Evolutionary conservation across 2,888 invertebrate genomes (phyloP).

Genomic region (Synergus gifuensis): DNA sequence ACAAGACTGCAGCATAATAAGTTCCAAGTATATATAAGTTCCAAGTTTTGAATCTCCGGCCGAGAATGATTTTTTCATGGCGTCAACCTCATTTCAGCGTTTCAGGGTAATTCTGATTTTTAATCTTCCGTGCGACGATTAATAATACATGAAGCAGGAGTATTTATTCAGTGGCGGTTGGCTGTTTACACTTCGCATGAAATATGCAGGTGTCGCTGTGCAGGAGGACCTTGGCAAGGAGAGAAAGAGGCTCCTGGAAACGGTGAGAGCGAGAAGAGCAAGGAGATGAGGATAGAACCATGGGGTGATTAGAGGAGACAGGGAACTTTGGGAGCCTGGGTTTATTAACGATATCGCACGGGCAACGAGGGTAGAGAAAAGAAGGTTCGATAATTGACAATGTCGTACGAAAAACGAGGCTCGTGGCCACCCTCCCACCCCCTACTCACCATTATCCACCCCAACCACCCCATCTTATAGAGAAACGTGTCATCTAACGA

Average conservation of each 20-base stretch:
- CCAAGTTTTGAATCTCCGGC: slow-evolving; percentile 25
- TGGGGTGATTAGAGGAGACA: slow-evolving; percentile 75
- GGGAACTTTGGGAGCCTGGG: slow-evolving; percentile 67
- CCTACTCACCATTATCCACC: slow-evolving; percentile 53
- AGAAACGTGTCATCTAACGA: slow-evolving; percentile 55
- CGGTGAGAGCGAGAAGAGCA: slow-evolving; percentile 49
- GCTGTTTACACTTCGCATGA: slow-evolving; percentile 73
- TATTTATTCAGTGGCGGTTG: slow-evolving; percentile 72
- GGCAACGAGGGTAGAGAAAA: slow-evolving; percentile 58
- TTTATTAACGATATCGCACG: slow-evolving; percentile 75
- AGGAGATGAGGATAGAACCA: slow-evolving; percentile 60
- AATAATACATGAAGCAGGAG: slow-evolving; percentile 70
- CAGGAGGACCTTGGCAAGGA: slow-evolving; percentile 53
- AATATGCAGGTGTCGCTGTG: slow-evolving; percentile 75
- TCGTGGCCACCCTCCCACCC: slow-evolving; percentile 46
- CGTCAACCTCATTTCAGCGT: slow-evolving; percentile 48
- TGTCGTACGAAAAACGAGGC: slow-evolving; percentile 67
- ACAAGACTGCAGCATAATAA: not conserved
- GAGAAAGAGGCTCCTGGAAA: slow-evolving; percentile 41
- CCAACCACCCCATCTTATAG: not conserved
- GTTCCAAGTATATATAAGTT: slow-evolving; percentile 1
- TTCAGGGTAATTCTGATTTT: slow-evolving; percentile 61
- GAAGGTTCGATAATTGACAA: slow-evolving; percentile 71
- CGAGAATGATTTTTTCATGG: slow-evolving; percentile 43
- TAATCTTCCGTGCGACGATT: slow-evolving; percentile 67